A percentile compares a stretch with the other conserved stretches of the same genome.
phyloP scores from a whole-genome alignment of 1,140 invertebrate species.

The Drosophila guanche region DNA sequence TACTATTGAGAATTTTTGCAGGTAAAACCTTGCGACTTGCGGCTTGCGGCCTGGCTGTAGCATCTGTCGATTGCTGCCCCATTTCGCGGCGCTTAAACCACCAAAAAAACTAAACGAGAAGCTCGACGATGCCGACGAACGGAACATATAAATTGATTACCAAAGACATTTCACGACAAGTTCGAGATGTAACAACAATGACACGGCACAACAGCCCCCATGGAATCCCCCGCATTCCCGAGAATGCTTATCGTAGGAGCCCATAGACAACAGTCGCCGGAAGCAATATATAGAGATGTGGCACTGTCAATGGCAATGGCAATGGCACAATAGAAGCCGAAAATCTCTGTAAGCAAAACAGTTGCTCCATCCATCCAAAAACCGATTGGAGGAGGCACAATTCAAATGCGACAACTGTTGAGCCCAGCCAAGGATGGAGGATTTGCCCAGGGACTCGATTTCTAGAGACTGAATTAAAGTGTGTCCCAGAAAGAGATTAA shows the following conservation, averaged over 20 bases:
- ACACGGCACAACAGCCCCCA: slow-evolving; percentile 19
- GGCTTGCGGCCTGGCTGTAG: slow-evolving; percentile 28
- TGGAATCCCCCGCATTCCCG: no score
- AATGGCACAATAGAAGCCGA: neutral
- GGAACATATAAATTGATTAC: slow-evolving; percentile 75
- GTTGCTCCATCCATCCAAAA: neutral
- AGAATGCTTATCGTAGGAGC: slow-evolving; percentile 4
- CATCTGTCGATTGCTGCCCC: slow-evolving; percentile 6
- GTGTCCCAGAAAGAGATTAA: no score
- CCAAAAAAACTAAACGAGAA: slow-evolving; percentile 33
- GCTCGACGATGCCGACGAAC: slow-evolving; percentile 20
- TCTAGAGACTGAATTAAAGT: no score
- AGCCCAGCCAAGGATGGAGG: slow-evolving; percentile 1
- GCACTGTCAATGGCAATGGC: slow-evolving; percentile 9
- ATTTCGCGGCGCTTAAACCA: slow-evolving; percentile 28
- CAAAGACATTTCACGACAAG: slow-evolving; percentile 72
- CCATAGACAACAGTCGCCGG: slow-evolving; percentile 46
- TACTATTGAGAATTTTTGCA: slow-evolving; percentile 50
- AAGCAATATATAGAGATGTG: slow-evolving; percentile 39
- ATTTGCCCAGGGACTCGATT: neutral
- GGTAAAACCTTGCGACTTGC: slow-evolving; percentile 45
- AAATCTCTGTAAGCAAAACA: slow-evolving; percentile 9
- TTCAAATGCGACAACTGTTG: slow-evolving; percentile 42
- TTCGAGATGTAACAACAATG: slow-evolving; percentile 69
- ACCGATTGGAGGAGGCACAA: neutral